phyloP scores from a whole-genome alignment of 2,797 vertebrate species.

The Poecilia wingei region DNA sequence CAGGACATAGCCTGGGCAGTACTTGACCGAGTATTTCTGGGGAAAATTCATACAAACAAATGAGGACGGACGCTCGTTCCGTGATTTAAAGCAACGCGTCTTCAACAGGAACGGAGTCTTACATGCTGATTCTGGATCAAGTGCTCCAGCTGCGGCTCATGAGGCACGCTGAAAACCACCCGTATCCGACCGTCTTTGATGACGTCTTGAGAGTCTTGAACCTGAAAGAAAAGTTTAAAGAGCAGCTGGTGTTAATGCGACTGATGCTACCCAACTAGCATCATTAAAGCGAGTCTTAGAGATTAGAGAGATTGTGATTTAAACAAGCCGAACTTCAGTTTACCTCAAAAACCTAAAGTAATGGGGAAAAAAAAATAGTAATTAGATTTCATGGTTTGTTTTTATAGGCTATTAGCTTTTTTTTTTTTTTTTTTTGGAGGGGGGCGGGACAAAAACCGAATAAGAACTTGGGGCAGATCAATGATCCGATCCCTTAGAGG shows the following conservation, averaged over 20 bases:
- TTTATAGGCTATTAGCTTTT: not conserved
- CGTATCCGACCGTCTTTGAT: conserved; percentile 93
- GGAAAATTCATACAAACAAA: conserved; percentile 27
- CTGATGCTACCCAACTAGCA: not conserved
- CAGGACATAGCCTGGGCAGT: conserved; percentile 94
- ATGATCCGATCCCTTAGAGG: not conserved
- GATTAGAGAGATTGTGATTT: not conserved
- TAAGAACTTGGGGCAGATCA: not conserved
- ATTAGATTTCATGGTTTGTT: not conserved
- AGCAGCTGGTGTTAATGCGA: not conserved
- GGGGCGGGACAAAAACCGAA: not conserved
- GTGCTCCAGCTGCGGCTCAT: conserved; percentile 91
- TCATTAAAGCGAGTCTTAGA: not conserved
- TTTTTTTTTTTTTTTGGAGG: not conserved
- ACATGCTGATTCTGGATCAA: conserved; percentile 98
- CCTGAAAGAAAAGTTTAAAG: conserved; percentile 72
- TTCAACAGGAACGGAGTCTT: conserved; percentile 62
- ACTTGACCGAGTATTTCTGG: conserved; percentile 97
- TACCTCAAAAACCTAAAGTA: not conserved
- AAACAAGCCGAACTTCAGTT: not conserved
- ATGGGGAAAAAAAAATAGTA: not conserved
- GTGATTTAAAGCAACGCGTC: accelerated
- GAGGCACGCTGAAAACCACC: conserved; percentile 92
- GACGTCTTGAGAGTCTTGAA: conserved; percentile 93
- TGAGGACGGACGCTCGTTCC: not conserved